Percentiles rank a stretch among this genome's conserved stretches.
phyloP scores from a whole-genome alignment of 1,140 invertebrate species.

The Paraescarpia echinospica region DNA sequence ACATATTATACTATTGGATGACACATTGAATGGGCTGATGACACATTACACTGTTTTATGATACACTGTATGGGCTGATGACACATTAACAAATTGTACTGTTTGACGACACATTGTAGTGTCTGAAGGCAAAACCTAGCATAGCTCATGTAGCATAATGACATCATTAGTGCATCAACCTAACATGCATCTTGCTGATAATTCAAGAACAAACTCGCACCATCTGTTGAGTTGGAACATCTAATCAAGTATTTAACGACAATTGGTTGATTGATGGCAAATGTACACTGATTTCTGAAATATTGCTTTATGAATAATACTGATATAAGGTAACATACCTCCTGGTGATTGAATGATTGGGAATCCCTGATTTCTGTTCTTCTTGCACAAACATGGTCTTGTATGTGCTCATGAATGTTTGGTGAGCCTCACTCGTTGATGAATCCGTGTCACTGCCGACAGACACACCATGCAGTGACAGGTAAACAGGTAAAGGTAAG shows the following conservation, averaged over 20 bases:
- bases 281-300: too few species aligned
- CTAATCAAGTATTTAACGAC: background rate
- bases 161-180: background rate
- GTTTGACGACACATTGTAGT: background rate
- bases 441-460: slow-evolving; percentile 33
- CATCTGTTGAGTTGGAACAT: too few species aligned
- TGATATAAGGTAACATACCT: slow-evolving; percentile 32
- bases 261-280: background rate
- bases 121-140: background rate
- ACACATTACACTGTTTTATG: background rate
- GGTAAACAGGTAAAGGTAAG: too few species aligned
- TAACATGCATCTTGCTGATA: too few species aligned
- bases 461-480: background rate
- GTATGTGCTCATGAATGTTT: slow-evolving; percentile 51
- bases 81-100: background rate
- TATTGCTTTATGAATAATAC: too few species aligned
- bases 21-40: background rate
- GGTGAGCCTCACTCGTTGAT: slow-evolving; percentile 45
- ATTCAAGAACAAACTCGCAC: too few species aligned
- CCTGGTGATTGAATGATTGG: slow-evolving; percentile 42
- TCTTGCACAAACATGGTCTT: slow-evolving; percentile 46
- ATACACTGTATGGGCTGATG: background rate
- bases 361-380: slow-evolving; percentile 33
- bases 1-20: background rate
- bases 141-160: too few species aligned